A percentile compares a stretch with the other conserved stretches of the same genome.
Conservation (phyloP, 2,888 invertebrate genomes). For the Acronicta alni region DNA sequence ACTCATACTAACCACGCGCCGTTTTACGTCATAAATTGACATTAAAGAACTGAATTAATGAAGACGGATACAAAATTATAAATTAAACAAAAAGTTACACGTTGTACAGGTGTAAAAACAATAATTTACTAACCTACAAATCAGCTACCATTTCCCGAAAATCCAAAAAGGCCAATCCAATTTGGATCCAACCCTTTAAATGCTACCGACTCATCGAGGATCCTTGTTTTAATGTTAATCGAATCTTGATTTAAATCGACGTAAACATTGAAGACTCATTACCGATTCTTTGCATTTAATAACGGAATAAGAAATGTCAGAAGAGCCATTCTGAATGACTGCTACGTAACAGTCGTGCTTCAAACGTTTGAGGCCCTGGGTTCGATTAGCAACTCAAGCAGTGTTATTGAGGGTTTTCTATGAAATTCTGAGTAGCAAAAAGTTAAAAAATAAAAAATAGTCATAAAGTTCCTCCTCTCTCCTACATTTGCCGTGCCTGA, state of each 20-base stretch:
- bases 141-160: slow-evolving; percentile 46
- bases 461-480: too few relatives aligned
- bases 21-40: not conserved
- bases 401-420: too few relatives aligned
- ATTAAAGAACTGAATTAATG: slow-evolving; percentile 1
- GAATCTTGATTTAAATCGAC: slow-evolving; percentile 52
- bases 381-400: too few relatives aligned
- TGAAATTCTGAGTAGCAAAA: too few relatives aligned
- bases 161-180: slow-evolving; percentile 50
- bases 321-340: slow-evolving; percentile 23
- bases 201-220: slow-evolving; percentile 39
- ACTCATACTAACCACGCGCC: not conserved
- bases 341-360: not conserved
- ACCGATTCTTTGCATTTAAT: slow-evolving; percentile 37
- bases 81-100: slow-evolving; percentile 29
- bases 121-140: slow-evolving; percentile 47
- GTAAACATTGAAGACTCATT: slow-evolving; percentile 41
- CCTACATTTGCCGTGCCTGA: too few relatives aligned
- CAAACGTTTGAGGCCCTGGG: too few relatives aligned
- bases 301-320: slow-evolving; percentile 10
- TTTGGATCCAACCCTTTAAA: slow-evolving; percentile 37
- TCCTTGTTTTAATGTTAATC: slow-evolving; percentile 49
- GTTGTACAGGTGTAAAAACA: slow-evolving; percentile 37
- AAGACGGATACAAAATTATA: slow-evolving; percentile 4
- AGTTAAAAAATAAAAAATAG: too few relatives aligned